Evolutionary conservation across 2,888 invertebrate species (phyloP).

Genomic region (Listrodromus nycthemerus): DNA sequence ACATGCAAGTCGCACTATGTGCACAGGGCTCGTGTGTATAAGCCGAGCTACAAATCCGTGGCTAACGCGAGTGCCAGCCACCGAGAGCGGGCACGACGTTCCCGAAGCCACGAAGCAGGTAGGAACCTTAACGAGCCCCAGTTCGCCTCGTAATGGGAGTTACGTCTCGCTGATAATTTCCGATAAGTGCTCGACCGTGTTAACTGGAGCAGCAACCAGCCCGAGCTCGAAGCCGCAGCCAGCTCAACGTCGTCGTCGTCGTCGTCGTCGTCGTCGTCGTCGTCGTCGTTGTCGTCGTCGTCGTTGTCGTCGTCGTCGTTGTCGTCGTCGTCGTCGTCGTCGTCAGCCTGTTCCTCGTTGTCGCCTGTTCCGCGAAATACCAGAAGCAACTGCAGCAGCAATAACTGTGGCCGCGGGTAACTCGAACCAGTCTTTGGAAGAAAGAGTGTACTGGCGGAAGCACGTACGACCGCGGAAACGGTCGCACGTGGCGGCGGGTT

Average conservation of each 20-base stretch:
- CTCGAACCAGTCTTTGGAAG: not conserved
- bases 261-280: not conserved
- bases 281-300: not conserved
- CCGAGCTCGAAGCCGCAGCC: slow-evolving; percentile 42
- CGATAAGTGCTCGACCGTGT: slow-evolving; percentile 82
- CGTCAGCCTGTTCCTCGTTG: slow-evolving; percentile 32
- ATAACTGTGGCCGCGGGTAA: slow-evolving; percentile 36
- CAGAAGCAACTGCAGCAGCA: slow-evolving; percentile 3
- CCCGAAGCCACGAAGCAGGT: slow-evolving; percentile 61
- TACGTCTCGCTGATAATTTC: slow-evolving; percentile 83
- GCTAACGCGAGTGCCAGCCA: slow-evolving; percentile 56
- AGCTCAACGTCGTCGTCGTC: slow-evolving; percentile 41
- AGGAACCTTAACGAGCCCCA: slow-evolving; percentile 68
- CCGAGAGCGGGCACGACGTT: slow-evolving; percentile 50
- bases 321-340: not conserved
- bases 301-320: slow-evolving; percentile 20
- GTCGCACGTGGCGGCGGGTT: not conserved
- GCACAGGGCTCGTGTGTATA: slow-evolving; percentile 46
- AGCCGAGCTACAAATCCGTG: slow-evolving; percentile 64
- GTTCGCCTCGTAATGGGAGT: slow-evolving; percentile 78
- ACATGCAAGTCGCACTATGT: slow-evolving; percentile 7
- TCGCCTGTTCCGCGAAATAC: slow-evolving; percentile 44
- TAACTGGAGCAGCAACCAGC: slow-evolving; percentile 78
- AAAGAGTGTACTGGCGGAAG: slow-evolving; percentile 10
- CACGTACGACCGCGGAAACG: slow-evolving; percentile 41